Base-by-base conservation (phyloP, 2,888 invertebrate species). In the Drosophila peninsularis region DNA sequence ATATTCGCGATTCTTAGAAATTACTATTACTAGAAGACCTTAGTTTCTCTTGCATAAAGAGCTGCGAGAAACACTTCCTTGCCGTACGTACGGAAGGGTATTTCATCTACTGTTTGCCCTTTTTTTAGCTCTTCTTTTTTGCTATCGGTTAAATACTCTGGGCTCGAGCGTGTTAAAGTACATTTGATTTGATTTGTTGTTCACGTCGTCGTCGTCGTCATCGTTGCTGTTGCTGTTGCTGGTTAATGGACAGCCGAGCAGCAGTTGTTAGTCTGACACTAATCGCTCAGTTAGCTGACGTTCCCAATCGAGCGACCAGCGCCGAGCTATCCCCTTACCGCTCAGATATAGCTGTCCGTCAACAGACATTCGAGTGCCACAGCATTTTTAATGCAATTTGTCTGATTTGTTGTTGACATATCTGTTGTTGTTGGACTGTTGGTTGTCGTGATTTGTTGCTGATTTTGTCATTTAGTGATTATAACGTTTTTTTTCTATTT, bases 361-460 rank as follows among this genome's bases (percentile, higher is more conserved):
- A 78, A 75, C 77, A 78, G 68, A 70, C 70, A 65, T 73, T 82
- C 78, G 75, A 85, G 83, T 85, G 88, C 77, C 79, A 85, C 70
- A 82, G 85, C 86, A 86, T 86, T 86, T 86, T 86, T 86, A 86
- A 86, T 86, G 85, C 85, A 86, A 88, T 86, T 86, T 89, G 89
- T 82, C 83, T 88, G 87, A 82, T 82, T 89, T 84, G 88, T 88
- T 86, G 86, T 88, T 86, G 86, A 88, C 85, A 71, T 80, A 79
- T 77, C 83, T 70, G 62, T 62, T 63, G 45, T 56, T 64, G 65
- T 19, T 69, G 65, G 65, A 53, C 66, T 80, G 75, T 75, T 83
- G 76, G 71, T 76, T 76, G 86, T 75, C 83, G 82, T 85, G 88
- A 88, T 86, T 86, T 88, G 88, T 86, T 88, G 88, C 88, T 88